Conservation (phyloP, 2,113 vertebrate species). For the Eolophus roseicapilla region DNA sequence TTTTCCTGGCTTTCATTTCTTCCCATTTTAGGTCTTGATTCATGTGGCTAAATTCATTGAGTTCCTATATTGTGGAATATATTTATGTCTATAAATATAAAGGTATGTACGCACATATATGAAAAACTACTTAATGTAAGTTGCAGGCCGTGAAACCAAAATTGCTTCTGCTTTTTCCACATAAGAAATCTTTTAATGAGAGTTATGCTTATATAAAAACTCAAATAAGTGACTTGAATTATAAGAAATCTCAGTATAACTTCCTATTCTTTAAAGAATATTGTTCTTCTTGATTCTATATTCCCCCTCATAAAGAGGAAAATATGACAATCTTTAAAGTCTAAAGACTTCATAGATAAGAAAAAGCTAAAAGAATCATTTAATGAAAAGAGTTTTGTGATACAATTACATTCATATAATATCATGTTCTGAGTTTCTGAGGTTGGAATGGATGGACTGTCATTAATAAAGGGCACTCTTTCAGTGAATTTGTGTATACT, state of each 20-base stretch:
- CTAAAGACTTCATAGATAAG: not conserved
- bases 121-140: not conserved
- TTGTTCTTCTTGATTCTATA: not conserved
- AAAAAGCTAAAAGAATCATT: not conserved
- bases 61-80: not conserved
- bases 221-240: not conserved
- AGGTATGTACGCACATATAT: not conserved
- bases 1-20: not conserved
- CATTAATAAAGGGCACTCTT: not conserved
- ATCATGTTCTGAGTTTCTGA: not conserved
- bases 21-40: not conserved
- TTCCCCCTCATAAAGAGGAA: not conserved
- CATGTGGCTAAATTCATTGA: not conserved
- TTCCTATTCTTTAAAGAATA: not conserved
- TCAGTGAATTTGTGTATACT: not conserved
- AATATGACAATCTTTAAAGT: not conserved
- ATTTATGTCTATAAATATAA: not conserved
- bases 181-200: not conserved
- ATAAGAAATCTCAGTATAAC: not conserved
- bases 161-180: not conserved
- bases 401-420: not conserved
- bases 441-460: not conserved
- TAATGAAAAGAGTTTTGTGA: not conserved
- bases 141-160: not conserved
- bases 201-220: not conserved